A percentile compares a stretch with the other conserved stretches of the same genome.
These are phyloP conservation scores for mouse (Mus musculus) DNA, from an alignment of 2,113 vertebrate species.

Conservation along the genomic window DNA sequence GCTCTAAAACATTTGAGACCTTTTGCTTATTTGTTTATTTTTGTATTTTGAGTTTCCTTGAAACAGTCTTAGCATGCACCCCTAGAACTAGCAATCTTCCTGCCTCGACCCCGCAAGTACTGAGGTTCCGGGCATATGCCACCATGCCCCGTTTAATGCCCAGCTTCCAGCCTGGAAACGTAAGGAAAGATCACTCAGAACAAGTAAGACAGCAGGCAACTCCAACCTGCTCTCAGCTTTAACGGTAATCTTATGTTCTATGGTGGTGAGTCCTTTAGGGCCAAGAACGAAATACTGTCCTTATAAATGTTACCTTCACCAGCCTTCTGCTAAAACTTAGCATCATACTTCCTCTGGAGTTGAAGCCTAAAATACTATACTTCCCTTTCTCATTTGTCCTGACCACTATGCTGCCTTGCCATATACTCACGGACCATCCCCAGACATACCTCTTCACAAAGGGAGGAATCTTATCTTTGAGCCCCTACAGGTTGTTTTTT, in stretches of 20 bases:
- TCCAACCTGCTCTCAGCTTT: slow-evolving; percentile 1
- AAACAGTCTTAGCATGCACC: not conserved
- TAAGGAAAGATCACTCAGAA: not conserved
- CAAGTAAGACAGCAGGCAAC: not conserved
- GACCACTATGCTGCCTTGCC: not conserved
- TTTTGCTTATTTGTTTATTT: not conserved
- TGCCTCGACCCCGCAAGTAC: not conserved
- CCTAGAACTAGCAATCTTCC: not conserved
- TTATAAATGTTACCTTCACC: not conserved
- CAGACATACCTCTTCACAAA: not conserved
- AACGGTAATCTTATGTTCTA: slow-evolving; percentile 3
- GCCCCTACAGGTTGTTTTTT: not conserved
- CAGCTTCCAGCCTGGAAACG: not conserved
- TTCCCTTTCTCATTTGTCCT: not conserved
- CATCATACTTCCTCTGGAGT: fast-evolving
- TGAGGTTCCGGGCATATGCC: not conserved
- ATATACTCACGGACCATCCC: not conserved
- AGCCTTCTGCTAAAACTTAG: not conserved
- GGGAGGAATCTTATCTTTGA: too few relatives aligned
- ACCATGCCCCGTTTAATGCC: not conserved
- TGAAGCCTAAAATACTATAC: fast-evolving
- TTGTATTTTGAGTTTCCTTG: not conserved
- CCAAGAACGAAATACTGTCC: not conserved
- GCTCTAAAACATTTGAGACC: not conserved
- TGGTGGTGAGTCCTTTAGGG: not conserved